These are phyloP conservation scores for Tenualosa thibaudeaui DNA, from an alignment of 2,797 vertebrate genomes.

Conservation along the genomic window DNA sequence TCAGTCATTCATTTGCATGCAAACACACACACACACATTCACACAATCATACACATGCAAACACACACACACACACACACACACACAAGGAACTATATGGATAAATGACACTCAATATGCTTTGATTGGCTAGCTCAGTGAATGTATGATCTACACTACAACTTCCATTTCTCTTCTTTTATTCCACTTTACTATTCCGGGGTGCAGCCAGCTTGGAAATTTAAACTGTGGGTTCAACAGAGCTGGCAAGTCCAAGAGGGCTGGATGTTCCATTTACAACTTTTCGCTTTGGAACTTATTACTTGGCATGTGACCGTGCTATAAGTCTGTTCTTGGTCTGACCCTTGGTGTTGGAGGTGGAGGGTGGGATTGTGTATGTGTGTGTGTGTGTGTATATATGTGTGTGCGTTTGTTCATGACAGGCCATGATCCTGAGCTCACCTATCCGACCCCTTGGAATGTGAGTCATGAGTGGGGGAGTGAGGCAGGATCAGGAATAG, in stretches of 20 bases:
- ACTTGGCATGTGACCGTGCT: too few species aligned
- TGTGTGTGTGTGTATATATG: neutral
- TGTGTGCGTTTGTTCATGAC: neutral
- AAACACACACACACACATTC: constrained; percentile 1
- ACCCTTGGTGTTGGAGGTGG: neutral
- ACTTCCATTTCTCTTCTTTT: too few species aligned
- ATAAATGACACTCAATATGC: too few species aligned
- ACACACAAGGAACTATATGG: neutral
- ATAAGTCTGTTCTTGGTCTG: neutral
- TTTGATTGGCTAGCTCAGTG: too few species aligned
- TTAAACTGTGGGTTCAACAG: too few species aligned
- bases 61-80: neutral
- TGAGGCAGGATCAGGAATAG: neutral
- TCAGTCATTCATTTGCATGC: neutral
- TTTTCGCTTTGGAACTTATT: too few species aligned
- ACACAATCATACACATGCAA: constrained; percentile 6
- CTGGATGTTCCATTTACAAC: too few species aligned
- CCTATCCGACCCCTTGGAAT: constrained; percentile 1
- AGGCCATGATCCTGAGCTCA: neutral
- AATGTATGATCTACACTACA: too few species aligned
- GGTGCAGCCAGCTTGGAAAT: too few species aligned
- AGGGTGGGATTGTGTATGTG: neutral
- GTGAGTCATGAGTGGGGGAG: neutral
- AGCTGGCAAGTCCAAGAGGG: too few species aligned
- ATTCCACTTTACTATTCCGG: too few species aligned